phyloP scores from a whole-genome alignment of 2,113 vertebrate genomes.

The Bufo bufo region DNA sequence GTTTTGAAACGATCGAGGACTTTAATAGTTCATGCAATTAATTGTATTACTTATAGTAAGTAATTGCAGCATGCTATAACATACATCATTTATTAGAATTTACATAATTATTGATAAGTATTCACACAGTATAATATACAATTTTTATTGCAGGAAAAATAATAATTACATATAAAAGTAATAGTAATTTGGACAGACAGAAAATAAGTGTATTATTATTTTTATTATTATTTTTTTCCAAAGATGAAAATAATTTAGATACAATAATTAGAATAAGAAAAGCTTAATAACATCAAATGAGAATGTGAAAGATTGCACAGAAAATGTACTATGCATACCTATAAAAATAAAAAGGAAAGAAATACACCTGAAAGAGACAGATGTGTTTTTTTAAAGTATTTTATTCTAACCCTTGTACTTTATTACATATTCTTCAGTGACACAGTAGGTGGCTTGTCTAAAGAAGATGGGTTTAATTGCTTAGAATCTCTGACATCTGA shows the following conservation, averaged over 20 bases:
- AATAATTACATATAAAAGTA: no score
- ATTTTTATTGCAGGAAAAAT: neutral
- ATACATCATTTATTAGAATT: neutral
- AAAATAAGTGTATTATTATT: no score
- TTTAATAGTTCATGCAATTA: neutral
- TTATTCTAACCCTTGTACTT: conserved; percentile 15
- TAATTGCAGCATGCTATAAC: neutral
- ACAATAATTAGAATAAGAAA: no score
- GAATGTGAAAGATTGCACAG: no score
- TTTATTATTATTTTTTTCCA: no score
- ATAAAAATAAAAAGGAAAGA: neutral
- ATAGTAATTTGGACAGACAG: no score
- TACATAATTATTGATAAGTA: neutral
- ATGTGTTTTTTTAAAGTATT: neutral
- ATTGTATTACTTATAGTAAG: neutral
- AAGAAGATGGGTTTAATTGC: conserved; percentile 55
- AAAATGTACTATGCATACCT: no score
- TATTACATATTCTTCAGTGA: conserved; percentile 42
- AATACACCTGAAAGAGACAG: neutral
- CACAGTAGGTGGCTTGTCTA: conserved; percentile 48
- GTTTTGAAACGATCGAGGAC: neutral
- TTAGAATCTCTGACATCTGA: conserved; percentile 48
- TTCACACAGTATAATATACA: neutral
- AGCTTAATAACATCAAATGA: no score
- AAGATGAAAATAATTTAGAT: no score